Base-by-base conservation (phyloP, 2,797 vertebrate genomes). In the Ctenopoma kingsleyae region DNA sequence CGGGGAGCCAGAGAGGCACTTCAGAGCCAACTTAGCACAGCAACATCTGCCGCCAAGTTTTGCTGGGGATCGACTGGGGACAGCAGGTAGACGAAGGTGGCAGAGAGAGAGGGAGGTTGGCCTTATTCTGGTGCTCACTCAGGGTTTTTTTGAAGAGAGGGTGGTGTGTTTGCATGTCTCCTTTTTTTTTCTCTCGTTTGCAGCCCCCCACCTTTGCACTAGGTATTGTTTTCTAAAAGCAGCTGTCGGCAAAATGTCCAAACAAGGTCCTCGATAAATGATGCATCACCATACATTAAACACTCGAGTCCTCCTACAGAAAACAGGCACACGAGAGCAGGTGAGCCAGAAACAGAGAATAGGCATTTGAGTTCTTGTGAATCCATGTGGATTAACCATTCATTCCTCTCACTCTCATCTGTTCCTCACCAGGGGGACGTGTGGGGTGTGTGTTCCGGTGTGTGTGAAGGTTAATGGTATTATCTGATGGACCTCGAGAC, bases 11-110 rank as follows among this genome's bases (percentile, higher is more conserved):
- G 89, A 93, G 93, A 96, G 93, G 92, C 95, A 96, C 97, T 98
- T 97, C 97, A 97, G 96, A 98, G 97, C 94, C 96, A 94, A 95
- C 95, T 96, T 93, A 89, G 87, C 76, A 69, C 92, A 17, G 87
- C 90, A 95, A 96, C 98, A 99, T 97, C 98, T 99, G 97, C 95
- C 95, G 89, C 94, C 91, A 89, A 94, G 96, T 96, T 95, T 94
- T 89, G 75, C 93, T 79, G 92, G 93, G 88, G 94, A 96, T 93
- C 93, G 93, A 93, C 94, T 75, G 91, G 96, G 96, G 96, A 97
- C 95, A 94, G 96, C 95, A 97, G 96, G 96, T 96, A 96, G 87
- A 73, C 73, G 92, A 94, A 93, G 94, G 87, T 88, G 94, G 95
- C 87, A 63, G 92, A 7, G 46, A 50, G 10, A 2, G 60, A 5